Evolutionary conservation across 2,888 invertebrate species (phyloP).

Genomic region (Andricus curvator): DNA sequence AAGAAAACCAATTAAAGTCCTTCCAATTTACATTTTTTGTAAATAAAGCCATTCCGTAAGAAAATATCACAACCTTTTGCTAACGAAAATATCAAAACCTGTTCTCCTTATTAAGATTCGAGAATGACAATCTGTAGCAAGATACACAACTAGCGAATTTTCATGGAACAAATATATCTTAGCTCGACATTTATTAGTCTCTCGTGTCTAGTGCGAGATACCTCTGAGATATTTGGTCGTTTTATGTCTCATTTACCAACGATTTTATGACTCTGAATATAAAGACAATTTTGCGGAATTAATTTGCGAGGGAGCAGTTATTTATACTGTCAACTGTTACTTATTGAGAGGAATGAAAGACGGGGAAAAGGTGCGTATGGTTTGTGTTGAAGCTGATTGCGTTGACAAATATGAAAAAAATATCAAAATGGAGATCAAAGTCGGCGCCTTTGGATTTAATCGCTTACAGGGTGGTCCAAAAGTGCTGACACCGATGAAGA

Average conservation of each 20-base stretch:
- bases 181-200: conserved; percentile 1
- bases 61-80: not conserved
- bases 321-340: not conserved
- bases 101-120: not conserved
- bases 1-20: not conserved
- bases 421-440: conserved; percentile 9
- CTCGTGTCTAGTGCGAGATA: not conserved
- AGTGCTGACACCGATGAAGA: conserved; percentile 12
- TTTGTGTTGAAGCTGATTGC: not conserved
- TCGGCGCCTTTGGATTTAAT: conserved; percentile 13
- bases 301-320: not conserved
- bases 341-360: not conserved
- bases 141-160: not conserved
- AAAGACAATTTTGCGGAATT: conserved; percentile 1
- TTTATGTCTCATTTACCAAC: conserved; percentile 4
- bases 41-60: not conserved
- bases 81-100: not conserved
- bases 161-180: conserved; percentile 8
- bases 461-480: conserved; percentile 1
- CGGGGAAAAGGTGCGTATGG: not conserved
- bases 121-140: not conserved
- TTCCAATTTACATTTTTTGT: not conserved
- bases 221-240: not conserved
- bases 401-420: not conserved
- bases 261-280: conserved; percentile 2